These are phyloP conservation scores for Tetrao urogallus DNA, from an alignment of 2,113 vertebrate species.

Conservation along the genomic window DNA sequence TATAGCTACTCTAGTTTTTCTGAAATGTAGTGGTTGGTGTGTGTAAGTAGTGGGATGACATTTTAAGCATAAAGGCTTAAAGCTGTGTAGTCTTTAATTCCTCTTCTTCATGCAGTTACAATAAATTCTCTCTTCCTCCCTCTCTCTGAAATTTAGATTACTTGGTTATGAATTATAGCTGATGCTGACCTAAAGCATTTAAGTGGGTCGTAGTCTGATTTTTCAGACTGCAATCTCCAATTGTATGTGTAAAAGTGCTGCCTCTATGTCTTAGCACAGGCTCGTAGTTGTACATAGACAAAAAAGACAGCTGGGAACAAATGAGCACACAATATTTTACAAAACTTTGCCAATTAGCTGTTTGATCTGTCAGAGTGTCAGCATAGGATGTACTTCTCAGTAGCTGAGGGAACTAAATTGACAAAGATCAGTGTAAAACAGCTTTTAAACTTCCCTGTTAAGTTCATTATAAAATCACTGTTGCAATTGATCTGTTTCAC, in stretches of 20 bases:
- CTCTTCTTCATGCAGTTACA: background rate
- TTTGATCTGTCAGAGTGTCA: background rate
- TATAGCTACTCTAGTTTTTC: background rate
- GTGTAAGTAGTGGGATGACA: background rate
- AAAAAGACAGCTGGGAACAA: background rate
- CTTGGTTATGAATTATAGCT: background rate
- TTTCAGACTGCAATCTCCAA: background rate
- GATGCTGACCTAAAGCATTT: background rate
- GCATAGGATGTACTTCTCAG: background rate
- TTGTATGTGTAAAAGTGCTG: accelerated
- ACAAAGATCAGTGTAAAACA: background rate
- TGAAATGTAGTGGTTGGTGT: background rate
- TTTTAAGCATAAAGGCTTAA: background rate
- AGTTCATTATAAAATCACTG: background rate
- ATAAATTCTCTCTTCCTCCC: background rate
- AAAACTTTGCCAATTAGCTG: background rate
- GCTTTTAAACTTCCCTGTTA: background rate
- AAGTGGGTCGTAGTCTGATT: background rate
- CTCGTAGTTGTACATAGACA: accelerated
- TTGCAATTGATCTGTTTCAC: background rate
- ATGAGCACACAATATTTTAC: accelerated
- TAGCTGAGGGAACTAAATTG: background rate
- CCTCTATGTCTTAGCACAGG: no score
- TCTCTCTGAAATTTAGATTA: background rate
- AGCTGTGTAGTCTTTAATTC: background rate